Base-by-base conservation (phyloP, 2,888 invertebrate genomes). In the Tenthredo scrophulariae region DNA sequence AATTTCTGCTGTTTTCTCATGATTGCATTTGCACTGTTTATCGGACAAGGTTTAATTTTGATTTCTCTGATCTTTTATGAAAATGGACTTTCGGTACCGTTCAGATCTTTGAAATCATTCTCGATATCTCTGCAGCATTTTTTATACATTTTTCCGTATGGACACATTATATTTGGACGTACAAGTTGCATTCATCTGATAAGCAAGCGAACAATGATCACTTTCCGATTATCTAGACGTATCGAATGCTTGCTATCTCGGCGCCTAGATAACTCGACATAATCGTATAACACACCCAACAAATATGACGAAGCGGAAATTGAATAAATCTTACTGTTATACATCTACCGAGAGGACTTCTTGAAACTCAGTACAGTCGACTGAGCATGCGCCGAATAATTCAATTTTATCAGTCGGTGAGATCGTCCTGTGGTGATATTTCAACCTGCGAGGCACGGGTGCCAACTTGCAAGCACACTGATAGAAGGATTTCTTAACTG, bases 191-290 rank as follows among this genome's bases (percentile, higher is more conserved):
- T 67, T 67, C 13, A 46, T 46, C 33, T 33, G 33, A 67, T 67
- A 5, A 67, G 15, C 15, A 67, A 26, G 33, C 33, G 6, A 33
- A 67, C 33, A 33, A 67, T 67, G 5, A 67, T 33, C 6, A 13
- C 26, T 67, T 67, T 33, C 18, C 15, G 15, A 67, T 67, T 13
- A 33, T 33, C 18, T 67, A 65, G 29, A 33, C 15, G 18, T 29
- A 67, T 67, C 6, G 67, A 13, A 7, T 33, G 15, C 67, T 67
- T 33, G 18, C 0, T 67, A 67, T 67, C 15, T 67, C 33, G 67
- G 67, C 67, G 67, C 67, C 67, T 67, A 33, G 67, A 67, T 67
- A 67, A 67, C 67, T 26, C 26, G 62, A 26, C 26, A 26, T 62
- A 62, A 62, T 62, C 33, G 2, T 29, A 29, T 29, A 13, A 15